Base-by-base conservation (phyloP, 2,888 invertebrate species). In the Cosmopolites sordidus region DNA sequence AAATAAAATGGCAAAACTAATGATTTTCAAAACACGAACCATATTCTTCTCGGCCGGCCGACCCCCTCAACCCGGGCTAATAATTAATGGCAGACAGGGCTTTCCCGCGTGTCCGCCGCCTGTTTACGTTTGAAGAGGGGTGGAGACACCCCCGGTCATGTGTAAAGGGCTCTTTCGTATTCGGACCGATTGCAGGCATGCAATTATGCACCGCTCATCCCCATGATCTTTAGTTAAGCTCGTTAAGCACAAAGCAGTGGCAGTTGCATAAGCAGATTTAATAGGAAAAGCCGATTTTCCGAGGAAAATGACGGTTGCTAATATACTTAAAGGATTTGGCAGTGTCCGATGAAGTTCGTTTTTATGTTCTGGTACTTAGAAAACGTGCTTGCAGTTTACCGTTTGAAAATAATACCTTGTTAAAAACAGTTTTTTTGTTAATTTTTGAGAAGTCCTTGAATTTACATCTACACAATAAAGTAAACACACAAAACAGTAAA, bases 211-310 rank as follows among this genome's bases (percentile, higher is more conserved):
- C 29, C 51, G 38, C 51, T 55, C 55, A 46, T 47, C 49, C 54
- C 50, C 43, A 27, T 43, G 44, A 51, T 51, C 55, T 51, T 48
- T 55, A 48, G 51, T 48, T 56, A 56, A 56, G 51, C 51, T 56
- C 39, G 56, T 56, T 56, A 51, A 38, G 51, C 29, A 50, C 30
- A 48, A 43, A 47, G 37, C 48, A 47, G 42, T 38, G 48, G 51
- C 51, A 56, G 51, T 51, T 51, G 51, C 51, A 44, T 51, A 56
- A 56, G 47, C 51, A 55, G 51, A 55, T 55, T 51, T 47, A 55
- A 55, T 44, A 44, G 12, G 39, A 39, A 55, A 55, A 51, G 46
- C 51, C 48, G 55, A 33, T 50, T 50, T 50, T 29, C 50, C 38
- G 14, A 38, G 14, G 41, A 33, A 49, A 54, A 49, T 54, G 48